Evolutionary conservation across 2,113 vertebrate genomes (phyloP), one percentile per base, ranked within the genome.

Genomic region (Taxidea taxus): DNA sequence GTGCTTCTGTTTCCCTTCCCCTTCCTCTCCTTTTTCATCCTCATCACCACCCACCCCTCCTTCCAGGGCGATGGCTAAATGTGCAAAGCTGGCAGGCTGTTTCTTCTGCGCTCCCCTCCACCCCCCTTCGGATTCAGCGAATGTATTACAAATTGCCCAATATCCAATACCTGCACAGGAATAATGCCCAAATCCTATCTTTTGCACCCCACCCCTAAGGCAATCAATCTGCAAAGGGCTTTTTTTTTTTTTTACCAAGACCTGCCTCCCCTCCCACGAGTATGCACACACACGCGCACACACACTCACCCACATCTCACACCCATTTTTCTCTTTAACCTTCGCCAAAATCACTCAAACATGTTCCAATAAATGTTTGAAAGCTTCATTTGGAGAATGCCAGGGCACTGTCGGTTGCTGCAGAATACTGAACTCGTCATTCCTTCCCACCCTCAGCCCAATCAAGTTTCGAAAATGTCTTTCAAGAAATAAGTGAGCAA

Each of bases 11-110:
- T 91, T 97, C 74, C 72, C 92, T 98, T 97, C 82, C 95, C 96
- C 95, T 90, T 96, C 93, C 97, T 97, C 98, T 97, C 98, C 91
- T 95, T 84, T 97, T 94, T 66, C 93, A 70, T 88, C 96, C 94
- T 66, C 91, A 62, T 87, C 97, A 51, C 94, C 96, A 37, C 66
- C 66, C 97, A 96, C 98, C 98, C 98, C 97, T 97, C 95, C 93
- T 96, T 90, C 90, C 3, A 96, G 97, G 98, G 98, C 97, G 98
- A 98, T 98, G 96, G 94, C 94, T 96, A 89, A 98, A 98, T 23
- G 47, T 98, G 98, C 97, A 97, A 97, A 95, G 87, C 97, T 97
- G 97, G 92, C 98, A 98, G 92, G 44, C 97, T 98, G 97, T 97
- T 97, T 91, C 49, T 39, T 97, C 97, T 83, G 34, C 7, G 82